phyloP scores from a whole-genome alignment of 2,797 vertebrate genomes.

The Mus caroli region DNA sequence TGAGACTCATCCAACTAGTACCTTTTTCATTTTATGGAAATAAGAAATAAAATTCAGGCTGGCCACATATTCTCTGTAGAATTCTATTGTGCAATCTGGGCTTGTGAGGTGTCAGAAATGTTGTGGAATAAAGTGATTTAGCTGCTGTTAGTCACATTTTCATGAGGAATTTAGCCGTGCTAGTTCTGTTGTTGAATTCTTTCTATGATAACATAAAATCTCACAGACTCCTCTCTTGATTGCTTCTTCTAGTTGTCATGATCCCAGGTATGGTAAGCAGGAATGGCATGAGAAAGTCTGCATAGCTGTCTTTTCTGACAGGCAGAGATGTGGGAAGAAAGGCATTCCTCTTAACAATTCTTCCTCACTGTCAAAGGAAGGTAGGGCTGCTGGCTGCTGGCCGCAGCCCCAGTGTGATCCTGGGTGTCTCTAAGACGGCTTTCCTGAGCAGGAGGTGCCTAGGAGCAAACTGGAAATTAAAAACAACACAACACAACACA shows the following conservation, averaged over 20 bases:
- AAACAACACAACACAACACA: neutral
- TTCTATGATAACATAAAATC: neutral
- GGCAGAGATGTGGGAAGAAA: neutral
- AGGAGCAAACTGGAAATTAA: neutral
- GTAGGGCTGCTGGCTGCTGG: neutral
- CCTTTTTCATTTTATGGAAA: slow-evolving; percentile 18
- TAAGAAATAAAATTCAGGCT: slow-evolving; percentile 17
- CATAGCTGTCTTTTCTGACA: slow-evolving; percentile 5
- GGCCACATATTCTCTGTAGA: neutral
- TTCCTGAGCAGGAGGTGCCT: neutral
- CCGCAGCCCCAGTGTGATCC: neutral
- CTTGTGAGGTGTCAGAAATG: neutral
- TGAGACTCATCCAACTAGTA: neutral
- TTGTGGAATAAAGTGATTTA: neutral
- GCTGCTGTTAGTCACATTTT: neutral
- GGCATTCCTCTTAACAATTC: neutral
- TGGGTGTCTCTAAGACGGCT: neutral
- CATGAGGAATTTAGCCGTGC: neutral
- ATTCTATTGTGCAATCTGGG: neutral
- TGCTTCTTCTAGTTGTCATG: neutral
- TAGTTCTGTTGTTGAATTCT: neutral
- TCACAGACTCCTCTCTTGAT: neutral
- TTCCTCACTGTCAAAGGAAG: neutral
- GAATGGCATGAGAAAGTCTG: neutral
- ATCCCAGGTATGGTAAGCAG: neutral